A percentile compares a stretch with the other conserved stretches of the same genome.
These are phyloP conservation scores for Odobenus rosmarus DNA, from an alignment of 2,113 vertebrate species.

Conservation along the genomic window DNA sequence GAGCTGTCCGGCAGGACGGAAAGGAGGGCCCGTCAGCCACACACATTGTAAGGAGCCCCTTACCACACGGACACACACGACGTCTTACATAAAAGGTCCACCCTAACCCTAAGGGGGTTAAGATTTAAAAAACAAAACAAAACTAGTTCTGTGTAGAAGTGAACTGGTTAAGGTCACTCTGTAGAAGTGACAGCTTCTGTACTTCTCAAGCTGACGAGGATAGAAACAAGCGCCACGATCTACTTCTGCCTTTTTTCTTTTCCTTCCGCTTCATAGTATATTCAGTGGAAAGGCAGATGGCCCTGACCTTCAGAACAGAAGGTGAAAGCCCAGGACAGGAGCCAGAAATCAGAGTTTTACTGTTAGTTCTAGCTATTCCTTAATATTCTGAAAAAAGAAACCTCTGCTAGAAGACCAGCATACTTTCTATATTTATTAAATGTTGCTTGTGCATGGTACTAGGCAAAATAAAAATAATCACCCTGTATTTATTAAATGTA, in stretches of 20 bases:
- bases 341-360: constrained; percentile 20
- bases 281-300: not conserved
- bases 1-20: not conserved
- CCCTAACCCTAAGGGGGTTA: not conserved
- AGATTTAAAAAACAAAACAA: not conserved
- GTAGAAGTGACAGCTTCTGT: not conserved
- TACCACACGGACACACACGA: not conserved
- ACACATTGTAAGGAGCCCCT: not conserved
- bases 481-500: not conserved
- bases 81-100: not conserved
- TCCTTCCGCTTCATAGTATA: not conserved
- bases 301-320: constrained; percentile 53
- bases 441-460: not conserved
- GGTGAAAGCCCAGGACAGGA: not conserved
- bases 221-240: not conserved
- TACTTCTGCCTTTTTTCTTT: not conserved
- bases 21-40: not conserved
- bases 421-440: not conserved
- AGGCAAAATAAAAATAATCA: not conserved
- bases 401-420: not conserved
- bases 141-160: not conserved
- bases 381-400: not conserved
- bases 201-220: not conserved
- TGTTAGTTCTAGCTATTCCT: not conserved
- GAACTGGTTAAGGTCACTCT: not conserved